phyloP scores from a whole-genome alignment of 2,113 vertebrate species.

The Poeciliopsis prolifica region DNA sequence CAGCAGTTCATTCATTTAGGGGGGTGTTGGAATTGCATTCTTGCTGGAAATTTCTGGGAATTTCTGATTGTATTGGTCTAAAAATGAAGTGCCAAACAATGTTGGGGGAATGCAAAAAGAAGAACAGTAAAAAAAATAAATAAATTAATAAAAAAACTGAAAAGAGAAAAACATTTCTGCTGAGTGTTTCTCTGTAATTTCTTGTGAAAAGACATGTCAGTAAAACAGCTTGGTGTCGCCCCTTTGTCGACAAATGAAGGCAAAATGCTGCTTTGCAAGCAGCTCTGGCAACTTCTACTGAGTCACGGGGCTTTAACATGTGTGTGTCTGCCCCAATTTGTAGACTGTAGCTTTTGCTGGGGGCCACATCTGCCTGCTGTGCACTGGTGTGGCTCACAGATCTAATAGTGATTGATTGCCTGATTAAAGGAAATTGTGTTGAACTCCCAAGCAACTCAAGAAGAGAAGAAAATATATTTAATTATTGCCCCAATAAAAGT shows the following conservation, averaged over 20 bases:
- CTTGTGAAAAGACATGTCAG: slow-evolving; percentile 60
- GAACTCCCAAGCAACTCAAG: slow-evolving; percentile 62
- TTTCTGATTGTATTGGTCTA: slow-evolving; percentile 36
- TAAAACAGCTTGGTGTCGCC: slow-evolving; percentile 55
- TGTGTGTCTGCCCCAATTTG: slow-evolving; percentile 67
- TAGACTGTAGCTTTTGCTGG: slow-evolving; percentile 52
- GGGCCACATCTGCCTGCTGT: slow-evolving; percentile 68
- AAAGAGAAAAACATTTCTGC: slow-evolving; percentile 27
- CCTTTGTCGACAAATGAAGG: slow-evolving; percentile 58
- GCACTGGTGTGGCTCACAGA: slow-evolving; percentile 50
- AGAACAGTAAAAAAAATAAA: background rate
- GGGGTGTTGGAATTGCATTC: background rate
- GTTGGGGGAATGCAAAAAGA: slow-evolving; percentile 19
- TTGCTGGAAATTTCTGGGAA: slow-evolving; percentile 26
- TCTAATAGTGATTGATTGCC: slow-evolving; percentile 74
- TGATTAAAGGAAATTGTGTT: slow-evolving; percentile 69
- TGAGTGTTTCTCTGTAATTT: slow-evolving; percentile 52
- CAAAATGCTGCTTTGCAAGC: slow-evolving; percentile 50
- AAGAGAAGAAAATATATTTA: slow-evolving; percentile 55
- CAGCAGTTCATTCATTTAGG: background rate
- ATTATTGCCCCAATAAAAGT: slow-evolving; percentile 59
- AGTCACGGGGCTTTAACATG: slow-evolving; percentile 52
- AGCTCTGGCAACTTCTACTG: slow-evolving; percentile 44
- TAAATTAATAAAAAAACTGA: background rate
- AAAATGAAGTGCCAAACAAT: slow-evolving; percentile 35